Evolutionary conservation across 2,888 invertebrate genomes (phyloP), one percentile per base, ranked within the genome.

Genomic region (Lomographa bimaculata): DNA sequence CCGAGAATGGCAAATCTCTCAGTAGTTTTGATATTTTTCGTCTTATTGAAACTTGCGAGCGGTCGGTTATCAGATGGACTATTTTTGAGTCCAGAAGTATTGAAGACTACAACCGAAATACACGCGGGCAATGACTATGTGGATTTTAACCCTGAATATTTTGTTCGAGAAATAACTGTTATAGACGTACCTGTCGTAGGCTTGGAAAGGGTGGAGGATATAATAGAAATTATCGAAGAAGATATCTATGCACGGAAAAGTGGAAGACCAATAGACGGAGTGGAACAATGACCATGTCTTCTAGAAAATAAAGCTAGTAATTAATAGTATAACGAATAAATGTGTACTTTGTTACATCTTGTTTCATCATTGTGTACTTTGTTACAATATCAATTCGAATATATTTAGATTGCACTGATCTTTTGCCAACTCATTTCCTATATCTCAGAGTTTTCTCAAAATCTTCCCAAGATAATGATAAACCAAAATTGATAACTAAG

Each of bases 41-140:
- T 66, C 5, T 7, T 73, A 21, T 37, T 69, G 4, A 58, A 59
- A 40, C 16, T 64, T 10, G 50, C 57, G 5, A 48, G 41, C 41
- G 59, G 66, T 9, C 48, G 54, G 8, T 32, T 63, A 6, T 44
- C 65, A 1, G 68, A 76, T 28, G 83, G 83, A 7, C 41, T 81
- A 16, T 56, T 60, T 23, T 55, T 85, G 11, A 67, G 69, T 28
- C 79, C 83, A 7, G 84, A 85, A 50, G 46, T 66, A 19, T 28
- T 84, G 33, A 83, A 85, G 46, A 70, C 62, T 6, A 50, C 54
- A 2, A 35, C 60, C 5, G 65, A 71, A 39, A 45, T 79, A 3
- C 54, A 61, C 5, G 49, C 47, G 10, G 77, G 77, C 3, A 81
- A 80, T 35, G 77, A 81, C 38, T 81, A 80, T 32, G 64, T 80